These are phyloP conservation scores for Parauchenoglanis ngamensis DNA, from an alignment of 2,797 vertebrate species.

Conservation along the genomic window DNA sequence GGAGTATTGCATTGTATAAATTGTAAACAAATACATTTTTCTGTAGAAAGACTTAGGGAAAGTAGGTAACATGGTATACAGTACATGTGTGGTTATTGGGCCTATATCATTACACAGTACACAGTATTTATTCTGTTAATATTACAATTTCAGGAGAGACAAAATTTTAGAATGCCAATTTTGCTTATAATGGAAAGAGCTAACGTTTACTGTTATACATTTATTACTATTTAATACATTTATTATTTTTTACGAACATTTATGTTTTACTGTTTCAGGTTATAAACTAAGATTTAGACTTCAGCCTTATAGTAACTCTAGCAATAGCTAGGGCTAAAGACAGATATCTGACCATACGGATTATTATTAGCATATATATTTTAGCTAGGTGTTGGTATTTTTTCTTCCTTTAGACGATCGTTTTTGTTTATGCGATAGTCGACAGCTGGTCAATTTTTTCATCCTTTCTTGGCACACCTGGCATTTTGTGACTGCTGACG, in stretches of 20 bases:
- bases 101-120: neutral
- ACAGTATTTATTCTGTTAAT: neutral
- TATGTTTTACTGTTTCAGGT: neutral
- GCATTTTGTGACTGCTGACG: neutral
- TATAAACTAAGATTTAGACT: neutral
- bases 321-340: neutral
- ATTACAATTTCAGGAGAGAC: neutral
- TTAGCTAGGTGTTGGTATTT: neutral
- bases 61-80: neutral
- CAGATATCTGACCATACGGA: neutral
- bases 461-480: neutral
- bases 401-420: neutral
- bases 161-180: neutral
- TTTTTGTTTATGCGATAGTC: neutral
- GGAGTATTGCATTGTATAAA: neutral
- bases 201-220: neutral
- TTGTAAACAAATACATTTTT: neutral
- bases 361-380: neutral
- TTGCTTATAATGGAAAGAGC: neutral
- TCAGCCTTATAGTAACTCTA: neutral
- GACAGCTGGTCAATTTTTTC: neutral
- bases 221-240: neutral
- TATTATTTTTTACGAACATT: neutral
- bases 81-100: neutral
- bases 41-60: constrained; percentile 4